phyloP scores from a whole-genome alignment of 2,797 vertebrate genomes.

The Galagoides demidoff region DNA sequence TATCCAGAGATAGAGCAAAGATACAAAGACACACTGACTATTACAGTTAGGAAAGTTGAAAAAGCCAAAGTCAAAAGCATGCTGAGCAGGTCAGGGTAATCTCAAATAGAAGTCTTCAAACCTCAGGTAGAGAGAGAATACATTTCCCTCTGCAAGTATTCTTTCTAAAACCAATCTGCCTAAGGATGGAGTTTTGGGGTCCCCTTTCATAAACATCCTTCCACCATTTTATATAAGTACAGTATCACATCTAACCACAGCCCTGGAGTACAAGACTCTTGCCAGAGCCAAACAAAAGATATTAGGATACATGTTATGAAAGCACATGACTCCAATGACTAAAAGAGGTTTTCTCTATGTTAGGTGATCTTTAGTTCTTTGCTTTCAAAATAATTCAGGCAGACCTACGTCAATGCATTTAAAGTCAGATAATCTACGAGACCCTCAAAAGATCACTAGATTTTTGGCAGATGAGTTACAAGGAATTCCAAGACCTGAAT shows the following conservation, averaged over 20 bases:
- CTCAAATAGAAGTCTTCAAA: not conserved
- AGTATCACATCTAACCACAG: not conserved
- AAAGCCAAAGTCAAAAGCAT: not conserved
- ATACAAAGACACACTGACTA: not conserved
- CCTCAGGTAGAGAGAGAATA: not conserved
- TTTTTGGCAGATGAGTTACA: not conserved
- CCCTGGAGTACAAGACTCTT: not conserved
- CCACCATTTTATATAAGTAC: not conserved
- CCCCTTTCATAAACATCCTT: not conserved
- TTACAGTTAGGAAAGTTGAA: not conserved
- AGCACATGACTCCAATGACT: not conserved
- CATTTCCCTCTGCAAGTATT: rapidly evolving
- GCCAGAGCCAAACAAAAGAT: conserved; percentile 1
- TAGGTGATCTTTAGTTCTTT: not conserved
- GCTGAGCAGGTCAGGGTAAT: not conserved
- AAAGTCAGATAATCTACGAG: not conserved
- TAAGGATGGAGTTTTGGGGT: not conserved
- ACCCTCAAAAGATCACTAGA: not conserved
- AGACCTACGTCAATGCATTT: not conserved
- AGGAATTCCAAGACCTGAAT: not conserved
- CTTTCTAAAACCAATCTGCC: not conserved
- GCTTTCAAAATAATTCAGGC: not conserved
- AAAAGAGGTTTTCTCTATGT: not conserved
- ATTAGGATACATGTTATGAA: not conserved
- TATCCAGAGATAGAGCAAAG: conserved; percentile 2